phyloP scores from a whole-genome alignment of 2,113 vertebrate genomes.

The Bambusicola thoracicus region DNA sequence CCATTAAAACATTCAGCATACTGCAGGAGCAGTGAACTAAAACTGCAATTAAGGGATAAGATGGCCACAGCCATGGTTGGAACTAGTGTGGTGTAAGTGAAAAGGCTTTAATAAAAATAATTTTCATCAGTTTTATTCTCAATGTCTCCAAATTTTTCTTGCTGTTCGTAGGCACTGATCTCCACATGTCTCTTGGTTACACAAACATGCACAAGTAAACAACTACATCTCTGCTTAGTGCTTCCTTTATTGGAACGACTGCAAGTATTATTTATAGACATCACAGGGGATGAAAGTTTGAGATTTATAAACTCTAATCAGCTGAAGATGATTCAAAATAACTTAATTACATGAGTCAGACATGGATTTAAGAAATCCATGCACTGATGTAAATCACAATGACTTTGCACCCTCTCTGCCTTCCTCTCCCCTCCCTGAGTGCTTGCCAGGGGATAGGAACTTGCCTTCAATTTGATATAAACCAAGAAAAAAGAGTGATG shows the following conservation, averaged over 20 bases:
- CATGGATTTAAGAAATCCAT: constrained; percentile 17
- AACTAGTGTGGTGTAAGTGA: not conserved
- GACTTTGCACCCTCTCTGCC: not conserved
- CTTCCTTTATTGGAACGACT: constrained; percentile 37
- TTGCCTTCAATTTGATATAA: not conserved
- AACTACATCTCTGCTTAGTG: not conserved
- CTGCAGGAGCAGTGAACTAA: not conserved
- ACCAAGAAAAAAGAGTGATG: not conserved
- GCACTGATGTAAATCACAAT: not conserved
- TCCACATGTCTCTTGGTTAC: not conserved
- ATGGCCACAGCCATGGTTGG: not conserved
- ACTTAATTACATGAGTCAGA: constrained; percentile 33
- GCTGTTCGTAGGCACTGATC: not conserved
- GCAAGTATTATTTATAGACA: constrained; percentile 23
- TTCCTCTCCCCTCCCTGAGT: not conserved
- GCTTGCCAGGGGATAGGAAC: not conserved
- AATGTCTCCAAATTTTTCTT: not conserved
- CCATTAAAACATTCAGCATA: not conserved
- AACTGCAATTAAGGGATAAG: not conserved
- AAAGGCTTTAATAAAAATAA: not conserved
- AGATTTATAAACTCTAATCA: constrained; percentile 23
- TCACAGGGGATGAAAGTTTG: not conserved
- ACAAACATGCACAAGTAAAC: not conserved
- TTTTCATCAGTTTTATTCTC: not conserved
- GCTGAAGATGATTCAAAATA: constrained; percentile 53